Conservation (phyloP, 2,888 invertebrate genomes). For the Rhodophaea formosa region DNA sequence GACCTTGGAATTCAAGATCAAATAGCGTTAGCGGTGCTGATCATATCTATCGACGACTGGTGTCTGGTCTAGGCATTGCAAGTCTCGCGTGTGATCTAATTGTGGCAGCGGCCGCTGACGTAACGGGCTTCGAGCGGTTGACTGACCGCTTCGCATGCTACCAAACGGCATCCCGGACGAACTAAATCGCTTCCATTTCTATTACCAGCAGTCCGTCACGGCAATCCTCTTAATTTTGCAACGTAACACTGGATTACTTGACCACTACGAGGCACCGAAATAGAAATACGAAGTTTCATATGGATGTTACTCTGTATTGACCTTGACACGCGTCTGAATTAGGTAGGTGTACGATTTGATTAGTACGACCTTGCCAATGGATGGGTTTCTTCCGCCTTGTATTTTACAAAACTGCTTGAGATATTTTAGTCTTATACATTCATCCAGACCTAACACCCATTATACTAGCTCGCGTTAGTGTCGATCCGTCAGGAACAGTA, state of each 20-base stretch:
- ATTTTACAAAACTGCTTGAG: not conserved
- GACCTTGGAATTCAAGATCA: conserved; percentile 4
- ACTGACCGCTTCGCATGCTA: conserved; percentile 72
- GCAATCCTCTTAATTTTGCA: conserved; percentile 53
- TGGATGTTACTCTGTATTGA: conserved; percentile 37
- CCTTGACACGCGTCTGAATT: conserved; percentile 41
- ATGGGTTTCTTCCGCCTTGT: conserved; percentile 6
- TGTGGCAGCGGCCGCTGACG: conserved; percentile 72
- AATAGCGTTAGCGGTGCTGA: conserved; percentile 64
- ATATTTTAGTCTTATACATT: not conserved
- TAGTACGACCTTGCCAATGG: conserved; percentile 12
- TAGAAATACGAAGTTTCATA: conserved; percentile 44
- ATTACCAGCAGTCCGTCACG: conserved; percentile 41
- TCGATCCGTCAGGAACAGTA: too few relatives aligned
- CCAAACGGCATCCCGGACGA: conserved; percentile 59
- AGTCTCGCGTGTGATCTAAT: conserved; percentile 74
- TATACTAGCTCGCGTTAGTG: too few relatives aligned
- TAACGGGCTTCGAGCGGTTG: conserved; percentile 73
- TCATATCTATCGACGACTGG: conserved; percentile 60
- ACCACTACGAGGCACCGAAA: conserved; percentile 48
- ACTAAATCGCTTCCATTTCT: conserved; percentile 49
- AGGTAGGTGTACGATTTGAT: conserved; percentile 10
- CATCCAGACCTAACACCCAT: not conserved
- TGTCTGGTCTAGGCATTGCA: conserved; percentile 66
- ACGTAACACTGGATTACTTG: conserved; percentile 48